Conservation (phyloP, 1,140 invertebrate species). For the Aphelenchoides fujianensis region DNA sequence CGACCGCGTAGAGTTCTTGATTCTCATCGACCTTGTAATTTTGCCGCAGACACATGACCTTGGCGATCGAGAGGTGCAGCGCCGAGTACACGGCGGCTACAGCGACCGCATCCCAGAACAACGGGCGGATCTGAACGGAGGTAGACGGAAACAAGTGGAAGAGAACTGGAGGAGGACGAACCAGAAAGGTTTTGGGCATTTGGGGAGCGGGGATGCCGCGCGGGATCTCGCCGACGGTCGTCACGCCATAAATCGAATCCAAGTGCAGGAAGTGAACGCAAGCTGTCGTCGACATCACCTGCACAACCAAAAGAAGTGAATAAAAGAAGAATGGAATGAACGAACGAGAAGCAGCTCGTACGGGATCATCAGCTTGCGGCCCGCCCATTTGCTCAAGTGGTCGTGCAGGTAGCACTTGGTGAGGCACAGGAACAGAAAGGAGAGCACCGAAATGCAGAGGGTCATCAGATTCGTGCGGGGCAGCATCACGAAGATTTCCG, state of each 20-base stretch:
- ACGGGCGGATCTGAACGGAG: too few species aligned
- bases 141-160: too few species aligned
- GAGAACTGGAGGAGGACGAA: too few species aligned
- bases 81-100: slow-evolving; percentile 29
- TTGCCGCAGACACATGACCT: slow-evolving; percentile 18
- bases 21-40: slow-evolving; percentile 35
- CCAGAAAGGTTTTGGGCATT: neutral
- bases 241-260: neutral
- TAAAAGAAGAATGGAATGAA: neutral
- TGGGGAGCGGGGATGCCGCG: slow-evolving; percentile 13
- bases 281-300: neutral
- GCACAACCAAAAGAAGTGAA: neutral
- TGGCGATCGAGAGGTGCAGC: neutral
- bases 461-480: slow-evolving; percentile 7
- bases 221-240: slow-evolving; percentile 37
- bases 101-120: slow-evolving; percentile 32
- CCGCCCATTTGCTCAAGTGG: neutral
- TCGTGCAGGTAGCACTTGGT: slow-evolving; percentile 32
- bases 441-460: slow-evolving; percentile 24
- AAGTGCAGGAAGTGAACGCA: slow-evolving; percentile 1
- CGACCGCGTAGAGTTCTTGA: slow-evolving; percentile 43
- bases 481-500: neutral
- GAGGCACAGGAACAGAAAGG: slow-evolving; percentile 43
- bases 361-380: slow-evolving; percentile 8
- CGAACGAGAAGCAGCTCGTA: slow-evolving; percentile 17